Evolutionary conservation across 2,113 vertebrate genomes (phyloP).

Genomic region (Girardinichthys multiradiatus): DNA sequence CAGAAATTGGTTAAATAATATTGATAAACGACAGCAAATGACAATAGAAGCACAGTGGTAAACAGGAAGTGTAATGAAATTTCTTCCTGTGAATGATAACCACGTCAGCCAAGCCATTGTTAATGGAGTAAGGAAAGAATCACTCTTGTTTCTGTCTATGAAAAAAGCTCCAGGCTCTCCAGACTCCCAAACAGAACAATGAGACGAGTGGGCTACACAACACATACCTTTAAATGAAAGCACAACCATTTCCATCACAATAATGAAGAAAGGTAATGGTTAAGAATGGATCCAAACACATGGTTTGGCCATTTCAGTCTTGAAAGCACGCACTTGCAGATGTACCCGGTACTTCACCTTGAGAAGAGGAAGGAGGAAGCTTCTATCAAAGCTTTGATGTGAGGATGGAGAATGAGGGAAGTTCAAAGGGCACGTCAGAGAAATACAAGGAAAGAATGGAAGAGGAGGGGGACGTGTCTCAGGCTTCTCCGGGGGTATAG

Average conservation of each 20-base stretch:
- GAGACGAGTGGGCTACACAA: too few relatives aligned
- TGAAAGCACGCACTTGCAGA: conserved; percentile 22
- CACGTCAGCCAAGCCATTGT: background rate
- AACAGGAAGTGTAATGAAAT: too few relatives aligned
- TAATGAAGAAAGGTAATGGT: conserved; percentile 1
- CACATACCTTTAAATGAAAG: background rate
- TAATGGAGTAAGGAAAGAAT: background rate
- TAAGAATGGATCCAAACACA: conserved; percentile 7
- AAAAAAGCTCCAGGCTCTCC: background rate
- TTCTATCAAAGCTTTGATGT: conserved; percentile 71
- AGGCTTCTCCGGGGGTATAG: conserved; percentile 52
- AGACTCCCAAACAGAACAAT: background rate
- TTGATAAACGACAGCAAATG: background rate
- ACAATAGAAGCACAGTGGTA: background rate
- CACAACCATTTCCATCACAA: conserved; percentile 2
- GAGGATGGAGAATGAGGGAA: conserved; percentile 58
- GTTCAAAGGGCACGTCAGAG: conserved; percentile 71
- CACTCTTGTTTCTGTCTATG: background rate
- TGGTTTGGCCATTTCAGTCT: conserved; percentile 14
- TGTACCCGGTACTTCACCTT: conserved; percentile 64
- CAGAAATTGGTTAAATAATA: background rate
- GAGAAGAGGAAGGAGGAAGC: conserved; percentile 65
- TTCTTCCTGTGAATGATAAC: too few relatives aligned
- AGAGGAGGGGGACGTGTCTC: conserved; percentile 35
- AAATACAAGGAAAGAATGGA: conserved; percentile 53